Base-by-base conservation (phyloP, 2,113 vertebrate genomes). In the Coptodon bakossiorum region DNA sequence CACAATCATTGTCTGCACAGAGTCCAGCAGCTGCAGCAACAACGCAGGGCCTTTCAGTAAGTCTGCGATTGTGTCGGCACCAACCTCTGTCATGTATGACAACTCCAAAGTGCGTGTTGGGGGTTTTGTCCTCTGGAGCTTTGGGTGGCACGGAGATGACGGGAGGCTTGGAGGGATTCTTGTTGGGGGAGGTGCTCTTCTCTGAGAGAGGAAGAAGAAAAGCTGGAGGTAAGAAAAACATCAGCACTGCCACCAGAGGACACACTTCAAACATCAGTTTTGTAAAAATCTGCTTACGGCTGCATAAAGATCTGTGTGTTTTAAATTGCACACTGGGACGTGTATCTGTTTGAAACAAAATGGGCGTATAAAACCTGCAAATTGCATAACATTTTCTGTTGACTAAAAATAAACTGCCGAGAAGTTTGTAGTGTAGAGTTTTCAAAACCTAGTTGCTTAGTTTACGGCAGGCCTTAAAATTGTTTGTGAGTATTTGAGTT, bases 71-170 rank as follows among this genome's bases (percentile, higher is more conserved):
- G 19, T 7, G 59, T 61, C 31, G 2, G 2, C 52, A 66, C 94
- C 83, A 94, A 99, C 99, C 98, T 96, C 99, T 95, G 50, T 98
- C 98, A 24, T 98, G 97, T 16, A 98, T 97, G 31, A 99, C 86
- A 6, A 98, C 98, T 1, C 98, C 98, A 0, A 97, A 98, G 90
- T 96, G 97, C 4, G 95, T 96, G 90, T 96, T 97, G 6, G 95
- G 84, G 22, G 93, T 95, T 87, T 98, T 98, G 0, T 97, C 96
- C 56, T 97, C 84, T 1, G 93, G 38, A 1, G 95, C 94, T 85
- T 97, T 97, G 22, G 97, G 97, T 1, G 98, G 97, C 22, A 0
- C 94, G 84, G 14, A 96, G 95, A 93, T 95, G 45, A 94, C 90
- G 80, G 6, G 97, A 93, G 53, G 96, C 93, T 96, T 97, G 96